Percentiles rank a stretch among this genome's conserved stretches.
Evolutionary conservation across 2,113 vertebrate genomes (phyloP).

Genomic region (Callorhinus ursinus): DNA sequence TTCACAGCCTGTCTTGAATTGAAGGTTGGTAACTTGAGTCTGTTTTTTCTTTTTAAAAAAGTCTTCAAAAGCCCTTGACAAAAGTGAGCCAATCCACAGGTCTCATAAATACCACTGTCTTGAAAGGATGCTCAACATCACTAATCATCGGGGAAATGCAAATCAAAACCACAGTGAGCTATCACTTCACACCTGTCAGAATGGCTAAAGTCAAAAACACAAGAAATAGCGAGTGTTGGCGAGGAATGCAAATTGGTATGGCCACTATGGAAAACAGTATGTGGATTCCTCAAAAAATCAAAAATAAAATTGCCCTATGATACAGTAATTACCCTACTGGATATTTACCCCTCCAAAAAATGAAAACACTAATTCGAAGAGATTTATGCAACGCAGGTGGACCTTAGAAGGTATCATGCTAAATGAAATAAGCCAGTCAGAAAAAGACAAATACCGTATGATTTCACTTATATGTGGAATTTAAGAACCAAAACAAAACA

Average conservation of each 20-base stretch:
- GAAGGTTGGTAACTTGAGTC: neutral
- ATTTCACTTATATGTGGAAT: neutral
- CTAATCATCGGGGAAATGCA: neutral
- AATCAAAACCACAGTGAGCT: neutral
- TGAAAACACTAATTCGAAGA: neutral
- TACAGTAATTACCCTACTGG: neutral
- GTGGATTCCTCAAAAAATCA: neutral
- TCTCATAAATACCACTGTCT: neutral
- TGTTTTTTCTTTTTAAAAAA: neutral
- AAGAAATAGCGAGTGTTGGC: neutral
- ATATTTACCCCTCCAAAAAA: neutral
- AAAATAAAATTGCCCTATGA: neutral
- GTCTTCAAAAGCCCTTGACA: neutral
- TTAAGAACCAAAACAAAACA: neutral
- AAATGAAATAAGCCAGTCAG: neutral
- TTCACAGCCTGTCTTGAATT: neutral
- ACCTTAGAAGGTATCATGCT: neutral
- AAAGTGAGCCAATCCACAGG: neutral
- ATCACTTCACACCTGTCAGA: neutral
- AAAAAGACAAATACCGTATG: neutral
- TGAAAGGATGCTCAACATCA: neutral
- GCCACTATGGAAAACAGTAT: neutral
- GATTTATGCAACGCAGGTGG: neutral
- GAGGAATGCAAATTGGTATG: neutral
- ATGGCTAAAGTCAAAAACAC: neutral